Evolutionary conservation across 2,113 vertebrate genomes (phyloP), one percentile per base, ranked within the genome.

Genomic region (Petroica traversi): DNA sequence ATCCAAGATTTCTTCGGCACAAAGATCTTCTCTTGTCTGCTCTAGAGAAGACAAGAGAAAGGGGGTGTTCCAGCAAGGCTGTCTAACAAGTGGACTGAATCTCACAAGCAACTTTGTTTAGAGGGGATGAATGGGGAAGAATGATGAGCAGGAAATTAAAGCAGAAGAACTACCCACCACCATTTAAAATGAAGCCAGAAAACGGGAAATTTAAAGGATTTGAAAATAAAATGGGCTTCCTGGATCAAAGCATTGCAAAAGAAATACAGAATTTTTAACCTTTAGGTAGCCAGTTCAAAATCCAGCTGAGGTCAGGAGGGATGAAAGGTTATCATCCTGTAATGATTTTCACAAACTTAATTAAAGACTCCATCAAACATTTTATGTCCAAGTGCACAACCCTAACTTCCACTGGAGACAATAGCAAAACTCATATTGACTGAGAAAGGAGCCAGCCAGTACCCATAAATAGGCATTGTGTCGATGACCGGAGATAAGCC

Each of bases 201-300:
- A 97, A 89, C 0, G 82, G 88, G 92, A 96, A 93, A 96, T 96
- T 90, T 95, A 66, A 85, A 86, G 78, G 78, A 96, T 93, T 71
- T 83, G 34, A 80, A 96, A 94, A 93, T 63, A 89, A 92, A 93
- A 93, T 62, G 67, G 51, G 18, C 17, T 93, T 94, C 77, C 78
- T 71, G 89, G 87, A 94, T 95, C 93, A 96, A 97, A 95, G 81
- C 12, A 11, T 46, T 85, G 73, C 38, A 54, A 92, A 95, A 48
- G 22, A 48, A 81, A 88, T 67, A 85, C 11, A 92, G 75, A 93
- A 91, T 93, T 81, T 89, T 92, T 93, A 94, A 96, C 78, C 92
- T 96, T 83, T 88, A 72, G 46, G 63, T 90, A 94, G 68, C 85
- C 90, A 92, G 91, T 92, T 96, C 93, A 88, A 93, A 96, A 97